phyloP scores from a whole-genome alignment of 2,797 vertebrate species.

The Sebastes itinus region DNA sequence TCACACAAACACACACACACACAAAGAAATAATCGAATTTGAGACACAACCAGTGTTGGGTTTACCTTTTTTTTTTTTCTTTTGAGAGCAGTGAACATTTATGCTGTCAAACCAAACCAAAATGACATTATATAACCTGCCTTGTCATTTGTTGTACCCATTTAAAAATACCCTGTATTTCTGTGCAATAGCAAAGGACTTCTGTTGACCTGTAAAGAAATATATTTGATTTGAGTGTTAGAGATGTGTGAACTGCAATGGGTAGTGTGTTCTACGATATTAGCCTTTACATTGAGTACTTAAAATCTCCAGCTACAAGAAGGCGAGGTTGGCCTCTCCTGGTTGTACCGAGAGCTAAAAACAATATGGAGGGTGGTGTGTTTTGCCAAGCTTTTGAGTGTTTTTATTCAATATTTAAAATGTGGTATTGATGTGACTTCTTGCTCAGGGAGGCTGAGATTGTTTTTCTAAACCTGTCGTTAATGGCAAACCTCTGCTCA shows the following conservation, averaged over 20 bases:
- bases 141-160: constrained; percentile 62
- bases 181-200: constrained; percentile 75
- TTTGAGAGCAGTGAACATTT: constrained; percentile 56
- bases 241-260: constrained; percentile 58
- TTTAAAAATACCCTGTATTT: constrained; percentile 48
- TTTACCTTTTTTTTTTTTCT: constrained; percentile 15
- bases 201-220: constrained; percentile 62
- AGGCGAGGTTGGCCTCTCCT: constrained; percentile 31
- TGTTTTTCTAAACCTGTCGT: constrained; percentile 63
- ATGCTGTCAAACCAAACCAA: constrained; percentile 74
- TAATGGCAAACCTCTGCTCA: constrained; percentile 64
- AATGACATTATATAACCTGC: constrained; percentile 65
- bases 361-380: constrained; percentile 59
- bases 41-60: constrained; percentile 27
- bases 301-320: constrained; percentile 38
- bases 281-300: constrained; percentile 58
- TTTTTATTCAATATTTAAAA: constrained; percentile 78
- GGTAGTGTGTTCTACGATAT: constrained; percentile 58
- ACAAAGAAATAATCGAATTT: constrained; percentile 34
- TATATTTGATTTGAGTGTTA: constrained; percentile 63
- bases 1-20: background rate
- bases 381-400: constrained; percentile 79
- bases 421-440: constrained; percentile 77
- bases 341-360: constrained; percentile 42
- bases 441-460: constrained; percentile 81